phyloP scores from a whole-genome alignment of 2,888 invertebrate genomes.

The Harpagoxenus sublaevis region DNA sequence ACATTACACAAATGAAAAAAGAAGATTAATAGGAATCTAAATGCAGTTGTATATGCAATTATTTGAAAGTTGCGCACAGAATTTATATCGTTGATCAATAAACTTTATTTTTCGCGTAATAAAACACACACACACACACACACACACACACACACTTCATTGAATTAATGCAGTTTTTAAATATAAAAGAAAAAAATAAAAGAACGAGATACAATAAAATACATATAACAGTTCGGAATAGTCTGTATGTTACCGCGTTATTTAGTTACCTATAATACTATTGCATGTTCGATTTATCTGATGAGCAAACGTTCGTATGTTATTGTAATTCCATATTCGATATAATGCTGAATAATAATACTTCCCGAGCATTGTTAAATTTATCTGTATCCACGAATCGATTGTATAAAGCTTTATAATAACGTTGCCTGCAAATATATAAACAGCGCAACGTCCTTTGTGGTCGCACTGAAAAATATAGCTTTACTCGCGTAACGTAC shows the following conservation, averaged over 20 bases:
- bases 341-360: slow-evolving; percentile 30
- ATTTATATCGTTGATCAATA: not conserved
- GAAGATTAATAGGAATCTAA: not conserved
- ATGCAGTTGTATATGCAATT: not conserved
- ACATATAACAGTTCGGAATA: not conserved
- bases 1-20: not conserved
- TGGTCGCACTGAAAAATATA: not conserved
- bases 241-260: not conserved
- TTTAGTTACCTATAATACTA: slow-evolving; percentile 12
- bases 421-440: not conserved
- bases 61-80: not conserved
- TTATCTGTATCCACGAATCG: not conserved
- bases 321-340: slow-evolving; percentile 19
- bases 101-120: not conserved
- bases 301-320: not conserved
- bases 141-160: not conserved
- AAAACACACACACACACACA: not conserved
- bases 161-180: not conserved
- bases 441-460: not conserved
- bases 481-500: not conserved
- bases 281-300: slow-evolving; percentile 11
- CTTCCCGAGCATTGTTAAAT: slow-evolving; percentile 23
- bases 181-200: not conserved
- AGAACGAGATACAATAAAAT: not conserved
- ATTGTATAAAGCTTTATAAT: not conserved